Evolutionary conservation across 2,888 invertebrate species (phyloP).

Genomic region (Pachydiplax longipennis): DNA sequence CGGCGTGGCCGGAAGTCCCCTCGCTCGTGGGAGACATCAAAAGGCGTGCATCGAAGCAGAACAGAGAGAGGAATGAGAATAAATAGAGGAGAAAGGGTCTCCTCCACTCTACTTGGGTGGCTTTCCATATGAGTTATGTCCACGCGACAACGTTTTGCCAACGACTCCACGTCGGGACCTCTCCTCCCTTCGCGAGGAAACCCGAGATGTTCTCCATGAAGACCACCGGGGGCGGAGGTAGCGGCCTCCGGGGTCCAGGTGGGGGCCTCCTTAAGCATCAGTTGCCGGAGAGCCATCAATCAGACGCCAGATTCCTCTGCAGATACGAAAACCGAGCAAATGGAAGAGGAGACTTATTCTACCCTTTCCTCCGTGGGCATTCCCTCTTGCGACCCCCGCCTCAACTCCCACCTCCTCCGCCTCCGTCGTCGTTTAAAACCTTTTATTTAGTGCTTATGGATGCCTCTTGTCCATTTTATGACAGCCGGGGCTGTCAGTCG

Average conservation of each 20-base stretch:
- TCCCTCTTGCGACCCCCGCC: not conserved
- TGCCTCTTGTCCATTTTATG: constrained; percentile 18
- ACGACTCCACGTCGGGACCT: constrained; percentile 15
- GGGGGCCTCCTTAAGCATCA: not conserved
- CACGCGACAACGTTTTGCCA: constrained; percentile 44
- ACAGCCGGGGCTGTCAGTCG: not conserved
- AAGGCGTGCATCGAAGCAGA: not conserved
- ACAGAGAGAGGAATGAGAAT: not conserved
- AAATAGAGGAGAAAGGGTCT: not conserved
- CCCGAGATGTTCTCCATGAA: not conserved
- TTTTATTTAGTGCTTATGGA: constrained; percentile 20
- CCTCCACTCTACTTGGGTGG: constrained; percentile 33
- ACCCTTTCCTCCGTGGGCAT: not conserved
- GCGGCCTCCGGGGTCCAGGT: constrained; percentile 21
- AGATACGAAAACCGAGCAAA: constrained; percentile 9
- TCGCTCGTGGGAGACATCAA: not conserved
- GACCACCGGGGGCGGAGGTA: not conserved
- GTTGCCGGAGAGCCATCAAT: constrained; percentile 4
- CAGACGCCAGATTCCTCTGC: constrained; percentile 18
- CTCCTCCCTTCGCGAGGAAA: constrained; percentile 1
- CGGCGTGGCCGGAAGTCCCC: not conserved
- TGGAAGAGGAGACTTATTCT: not conserved
- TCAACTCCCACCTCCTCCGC: not conserved
- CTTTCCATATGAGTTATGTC: constrained; percentile 36
- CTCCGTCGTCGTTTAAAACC: not conserved